These are phyloP conservation scores for Melitaea cinxia DNA, from an alignment of 1,140 invertebrate genomes.

Conservation along the genomic window DNA sequence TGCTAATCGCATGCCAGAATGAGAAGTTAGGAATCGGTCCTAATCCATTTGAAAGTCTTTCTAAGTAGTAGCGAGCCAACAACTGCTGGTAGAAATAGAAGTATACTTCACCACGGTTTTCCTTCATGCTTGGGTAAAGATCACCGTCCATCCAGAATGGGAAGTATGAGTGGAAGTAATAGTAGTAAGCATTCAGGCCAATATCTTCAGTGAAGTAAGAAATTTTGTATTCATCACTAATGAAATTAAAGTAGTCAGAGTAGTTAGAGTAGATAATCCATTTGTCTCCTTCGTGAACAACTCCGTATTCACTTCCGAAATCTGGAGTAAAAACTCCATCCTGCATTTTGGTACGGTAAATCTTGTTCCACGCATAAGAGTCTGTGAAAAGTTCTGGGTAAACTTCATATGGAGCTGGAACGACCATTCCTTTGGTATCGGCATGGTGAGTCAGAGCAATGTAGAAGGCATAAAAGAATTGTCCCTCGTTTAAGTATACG, in stretches of 20 bases:
- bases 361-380: slow-evolving; percentile 81
- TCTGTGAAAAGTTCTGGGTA: slow-evolving; percentile 84
- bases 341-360: slow-evolving; percentile 83
- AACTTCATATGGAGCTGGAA: slow-evolving; percentile 85
- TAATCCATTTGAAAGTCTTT: slow-evolving; percentile 85
- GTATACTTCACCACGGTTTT: slow-evolving; percentile 84
- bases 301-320: slow-evolving; percentile 63
- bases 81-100: slow-evolving; percentile 84
- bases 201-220: slow-evolving; percentile 89
- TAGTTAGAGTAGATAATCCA: slow-evolving; percentile 80
- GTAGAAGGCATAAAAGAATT: slow-evolving; percentile 83
- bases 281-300: slow-evolving; percentile 70
- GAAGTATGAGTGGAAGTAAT: slow-evolving; percentile 85
- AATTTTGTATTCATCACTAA: slow-evolving; percentile 83
- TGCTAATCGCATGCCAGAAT: slow-evolving; percentile 80
- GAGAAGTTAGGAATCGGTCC: slow-evolving; percentile 83
- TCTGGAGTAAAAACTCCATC: slow-evolving; percentile 50
- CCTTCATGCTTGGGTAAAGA: slow-evolving; percentile 68
- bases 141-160: slow-evolving; percentile 85
- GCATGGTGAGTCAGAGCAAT: slow-evolving; percentile 83
- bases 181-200: slow-evolving; percentile 87
- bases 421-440: slow-evolving; percentile 82
- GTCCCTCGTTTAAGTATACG: slow-evolving; percentile 83
- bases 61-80: slow-evolving; percentile 86
- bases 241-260: slow-evolving; percentile 76